Evolutionary conservation across 2,888 invertebrate genomes (phyloP).

Genomic region (Frankliniella fusca): DNA sequence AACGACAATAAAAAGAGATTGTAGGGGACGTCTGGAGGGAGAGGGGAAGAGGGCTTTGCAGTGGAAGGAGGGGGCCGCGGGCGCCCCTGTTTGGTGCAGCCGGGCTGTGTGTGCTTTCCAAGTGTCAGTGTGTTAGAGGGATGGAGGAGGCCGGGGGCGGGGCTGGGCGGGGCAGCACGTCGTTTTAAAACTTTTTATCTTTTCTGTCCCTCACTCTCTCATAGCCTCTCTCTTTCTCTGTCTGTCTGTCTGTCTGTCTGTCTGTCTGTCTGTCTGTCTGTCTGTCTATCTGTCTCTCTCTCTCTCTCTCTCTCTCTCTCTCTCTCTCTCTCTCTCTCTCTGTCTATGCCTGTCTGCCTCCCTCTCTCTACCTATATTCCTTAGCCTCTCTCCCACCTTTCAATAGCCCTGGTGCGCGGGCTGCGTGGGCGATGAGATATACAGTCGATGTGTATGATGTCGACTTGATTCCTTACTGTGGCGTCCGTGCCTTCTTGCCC

Average conservation of each 20-base stretch:
- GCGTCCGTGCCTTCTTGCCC: too few species aligned
- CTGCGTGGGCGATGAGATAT: too few species aligned
- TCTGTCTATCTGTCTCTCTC: not conserved
- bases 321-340: not conserved
- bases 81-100: not conserved
- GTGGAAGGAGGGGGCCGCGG: not conserved
- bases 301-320: too few species aligned
- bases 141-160: not conserved
- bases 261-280: not conserved
- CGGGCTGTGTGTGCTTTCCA: not conserved
- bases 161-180: not conserved
- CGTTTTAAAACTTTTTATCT: not conserved
- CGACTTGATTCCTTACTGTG: too few species aligned
- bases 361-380: too few species aligned
- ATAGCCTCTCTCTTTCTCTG: not conserved
- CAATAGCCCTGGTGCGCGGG: too few species aligned
- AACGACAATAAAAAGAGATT: conserved; percentile 25
- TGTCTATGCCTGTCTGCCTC: too few species aligned
- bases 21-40: conserved; percentile 16
- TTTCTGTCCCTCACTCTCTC: not conserved
- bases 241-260: not conserved
- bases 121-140: conserved; percentile 18
- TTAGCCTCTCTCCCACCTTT: too few species aligned
- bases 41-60: not conserved
- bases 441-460: too few species aligned